Evolutionary conservation across 2,888 invertebrate species (phyloP), one percentile per base, ranked within the genome.

Genomic region (Pseudolycoriella hygida): DNA sequence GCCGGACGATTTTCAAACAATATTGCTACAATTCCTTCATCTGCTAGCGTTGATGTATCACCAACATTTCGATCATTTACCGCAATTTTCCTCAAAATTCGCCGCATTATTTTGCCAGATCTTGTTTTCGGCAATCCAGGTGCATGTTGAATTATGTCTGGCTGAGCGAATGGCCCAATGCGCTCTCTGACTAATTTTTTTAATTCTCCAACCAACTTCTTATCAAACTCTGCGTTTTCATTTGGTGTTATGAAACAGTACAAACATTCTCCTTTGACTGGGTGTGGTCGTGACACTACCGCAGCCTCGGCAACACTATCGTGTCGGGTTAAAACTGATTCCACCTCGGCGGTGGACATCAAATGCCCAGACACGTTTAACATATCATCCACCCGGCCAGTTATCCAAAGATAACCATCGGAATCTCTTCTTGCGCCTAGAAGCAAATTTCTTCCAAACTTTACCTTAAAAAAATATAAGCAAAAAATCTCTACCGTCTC

Each of bases 341-440:
- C 87, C 1, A 87, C 84, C 69, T 98, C 94, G 0, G 97, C 87
- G 0, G 97, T 98, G 49, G 93, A 93, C 78, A 98, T 84, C 45
- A 98, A 71, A 66, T 98, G 97, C 0, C 97, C 98, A 2, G 93
- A 94, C 8, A 98, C 96, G 65, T 98, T 98, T 53, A 98, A 70
- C 90, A 98, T 94, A 63, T 98, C 98, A 62, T 98, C 97, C 34
- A 96, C 87, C 47, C 96, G 79, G 0, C 96, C 96, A 0, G 94
- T 96, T 48, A 97, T 83, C 93, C 93, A 94, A 46, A 92, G 68
- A 62, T 92, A 93, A 1, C 96, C 96, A 61, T 98, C 96, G 17
- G 80, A 74, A 62, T 98, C 97, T 47, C 92, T 72, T 53, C 76
- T 74, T 0, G 90, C 93, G 46, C 93, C 93, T 93, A 59, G 54